Percentiles rank a stretch among this genome's conserved stretches.
Evolutionary conservation across 2,113 vertebrate species (phyloP).

Genomic region (Oryzias javanicus): DNA sequence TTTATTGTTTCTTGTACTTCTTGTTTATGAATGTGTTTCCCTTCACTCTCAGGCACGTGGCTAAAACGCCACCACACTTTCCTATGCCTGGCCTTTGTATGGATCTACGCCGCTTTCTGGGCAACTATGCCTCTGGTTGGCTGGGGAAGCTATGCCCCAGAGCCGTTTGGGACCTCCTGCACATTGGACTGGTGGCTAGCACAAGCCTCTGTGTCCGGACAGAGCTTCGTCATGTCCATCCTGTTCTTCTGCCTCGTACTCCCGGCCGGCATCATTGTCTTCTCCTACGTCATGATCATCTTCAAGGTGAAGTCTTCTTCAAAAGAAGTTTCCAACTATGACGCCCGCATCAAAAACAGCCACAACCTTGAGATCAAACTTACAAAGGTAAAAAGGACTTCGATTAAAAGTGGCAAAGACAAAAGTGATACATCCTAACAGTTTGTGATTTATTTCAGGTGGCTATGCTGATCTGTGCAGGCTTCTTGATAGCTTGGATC

Average conservation of each 20-base stretch:
- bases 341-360: conserved; percentile 84
- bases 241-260: conserved; percentile 93
- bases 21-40: background rate
- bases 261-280: conserved; percentile 87
- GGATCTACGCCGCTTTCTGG: conserved; percentile 90
- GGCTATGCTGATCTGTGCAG: conserved; percentile 95
- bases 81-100: conserved; percentile 82
- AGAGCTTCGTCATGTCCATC: conserved; percentile 88
- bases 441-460: conserved; percentile 74
- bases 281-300: conserved; percentile 92
- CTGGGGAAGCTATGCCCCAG: conserved; percentile 88
- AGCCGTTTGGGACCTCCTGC: conserved; percentile 95
- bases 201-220: conserved; percentile 85
- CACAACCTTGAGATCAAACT: conserved; percentile 91
- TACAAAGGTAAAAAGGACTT: conserved; percentile 82
- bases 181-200: conserved; percentile 96
- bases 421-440: background rate
- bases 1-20: background rate
- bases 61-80: conserved; percentile 89
- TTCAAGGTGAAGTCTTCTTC: conserved; percentile 90
- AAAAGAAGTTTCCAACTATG: conserved; percentile 87
- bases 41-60: conserved; percentile 82
- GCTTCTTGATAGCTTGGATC: conserved; percentile 94
- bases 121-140: conserved; percentile 91
- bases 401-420: background rate